phyloP scores from a whole-genome alignment of 2,888 invertebrate species.

The Eulithis testata region DNA sequence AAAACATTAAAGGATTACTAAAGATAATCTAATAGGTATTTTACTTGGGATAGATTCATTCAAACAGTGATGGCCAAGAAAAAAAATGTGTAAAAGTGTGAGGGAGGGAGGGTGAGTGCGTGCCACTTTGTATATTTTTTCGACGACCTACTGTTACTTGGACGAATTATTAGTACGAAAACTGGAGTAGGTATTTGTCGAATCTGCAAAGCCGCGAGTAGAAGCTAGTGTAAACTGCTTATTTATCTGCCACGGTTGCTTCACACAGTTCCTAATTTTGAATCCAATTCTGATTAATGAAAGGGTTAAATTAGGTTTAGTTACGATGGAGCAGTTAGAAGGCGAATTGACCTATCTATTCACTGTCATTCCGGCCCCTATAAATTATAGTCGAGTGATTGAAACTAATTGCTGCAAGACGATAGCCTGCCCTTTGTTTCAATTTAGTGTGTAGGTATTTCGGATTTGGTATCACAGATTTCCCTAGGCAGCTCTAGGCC shows the following conservation, averaged over 20 bases:
- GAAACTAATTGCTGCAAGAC: conserved; percentile 36
- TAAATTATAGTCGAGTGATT: conserved; percentile 39
- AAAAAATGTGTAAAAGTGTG: no score
- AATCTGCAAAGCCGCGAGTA: no score
- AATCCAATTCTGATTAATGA: conserved; percentile 40
- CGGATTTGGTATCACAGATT: conserved; percentile 1
- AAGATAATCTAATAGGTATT: no score
- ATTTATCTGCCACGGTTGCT: conserved; percentile 8
- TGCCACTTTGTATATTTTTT: no score
- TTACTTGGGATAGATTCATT: no score
- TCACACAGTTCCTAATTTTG: conserved; percentile 35
- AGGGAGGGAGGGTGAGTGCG: no score
- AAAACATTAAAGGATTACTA: no score
- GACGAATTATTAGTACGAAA: no score
- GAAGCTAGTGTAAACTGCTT: background rate
- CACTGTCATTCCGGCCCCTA: conserved; percentile 34
- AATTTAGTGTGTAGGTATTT: conserved; percentile 9
- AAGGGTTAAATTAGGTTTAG: conserved; percentile 40
- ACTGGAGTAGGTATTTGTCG: no score
- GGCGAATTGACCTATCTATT: conserved; percentile 36
- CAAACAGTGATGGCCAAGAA: no score
- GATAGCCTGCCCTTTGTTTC: conserved; percentile 24
- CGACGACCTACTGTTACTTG: no score
- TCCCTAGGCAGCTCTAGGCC: background rate
- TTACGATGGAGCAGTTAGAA: conserved; percentile 26